phyloP scores from a whole-genome alignment of 1,140 invertebrate genomes.

The Heliconius congener region DNA sequence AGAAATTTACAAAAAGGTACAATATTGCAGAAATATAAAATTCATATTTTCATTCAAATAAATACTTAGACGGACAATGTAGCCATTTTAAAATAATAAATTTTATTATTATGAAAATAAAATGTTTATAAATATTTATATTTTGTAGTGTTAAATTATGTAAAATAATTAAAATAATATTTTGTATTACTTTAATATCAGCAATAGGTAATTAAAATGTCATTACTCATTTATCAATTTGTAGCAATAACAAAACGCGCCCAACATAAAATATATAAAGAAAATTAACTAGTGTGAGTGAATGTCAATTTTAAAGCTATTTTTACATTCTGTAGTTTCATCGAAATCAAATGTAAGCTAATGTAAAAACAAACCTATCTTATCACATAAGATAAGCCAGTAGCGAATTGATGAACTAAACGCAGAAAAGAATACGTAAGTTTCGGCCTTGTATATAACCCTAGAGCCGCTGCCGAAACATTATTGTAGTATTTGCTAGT shows the following conservation, averaged over 20 bases:
- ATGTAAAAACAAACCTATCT: conserved; percentile 54
- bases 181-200: not conserved
- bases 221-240: not conserved
- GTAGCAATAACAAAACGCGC: conserved; percentile 18
- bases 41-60: not conserved
- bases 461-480: conserved; percentile 35
- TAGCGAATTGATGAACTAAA: conserved; percentile 32
- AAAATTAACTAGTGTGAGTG: conserved; percentile 33
- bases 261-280: conserved; percentile 15
- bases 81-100: not conserved
- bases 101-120: not conserved
- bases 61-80: not conserved
- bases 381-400: conserved; percentile 52
- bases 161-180: not conserved
- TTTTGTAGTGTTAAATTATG: not conserved
- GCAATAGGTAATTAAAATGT: conserved; percentile 4
- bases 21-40: too few species aligned
- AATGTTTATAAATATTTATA: not conserved
- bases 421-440: conserved; percentile 54
- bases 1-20: too few species aligned
- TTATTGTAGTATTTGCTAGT: conserved; percentile 36
- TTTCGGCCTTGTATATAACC: conserved; percentile 63
- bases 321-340: conserved; percentile 69
- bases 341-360: conserved; percentile 53
- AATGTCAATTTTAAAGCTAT: conserved; percentile 68